phyloP scores from a whole-genome alignment of 2,797 vertebrate species.

The Mormyrops attenuatus region DNA sequence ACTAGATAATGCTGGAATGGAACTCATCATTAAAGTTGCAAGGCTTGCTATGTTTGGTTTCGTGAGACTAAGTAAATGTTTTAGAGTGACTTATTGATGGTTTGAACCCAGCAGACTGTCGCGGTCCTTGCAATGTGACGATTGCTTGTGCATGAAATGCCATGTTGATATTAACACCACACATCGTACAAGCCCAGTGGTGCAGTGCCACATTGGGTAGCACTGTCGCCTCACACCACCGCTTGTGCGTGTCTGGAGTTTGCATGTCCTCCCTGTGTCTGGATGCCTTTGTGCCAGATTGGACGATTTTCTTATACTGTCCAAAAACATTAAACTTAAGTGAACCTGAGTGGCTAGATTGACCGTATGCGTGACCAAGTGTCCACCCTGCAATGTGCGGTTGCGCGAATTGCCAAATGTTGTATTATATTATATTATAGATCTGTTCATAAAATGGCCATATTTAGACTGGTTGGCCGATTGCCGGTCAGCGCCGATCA shows the following conservation, averaged over 20 bases:
- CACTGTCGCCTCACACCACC: not conserved
- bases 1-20: not conserved
- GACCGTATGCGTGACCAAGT: not conserved
- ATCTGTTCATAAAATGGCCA: not conserved
- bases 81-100: not conserved
- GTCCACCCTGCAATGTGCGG: not conserved
- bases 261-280: no score
- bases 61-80: not conserved
- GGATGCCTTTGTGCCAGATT: no score
- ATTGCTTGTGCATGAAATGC: not conserved
- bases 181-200: not conserved
- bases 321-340: not conserved
- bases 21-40: not conserved
- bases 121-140: not conserved
- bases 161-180: not conserved
- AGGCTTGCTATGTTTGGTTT: not conserved
- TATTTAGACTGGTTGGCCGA: not conserved
- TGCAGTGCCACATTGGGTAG: not conserved
- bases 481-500: not conserved
- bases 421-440: not conserved
- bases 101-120: not conserved
- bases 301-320: not conserved
- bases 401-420: not conserved
- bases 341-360: not conserved
- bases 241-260: no score